Evolutionary conservation across 2,113 vertebrate genomes (phyloP), one percentile per base, ranked within the genome.

Genomic region (Progne subis): DNA sequence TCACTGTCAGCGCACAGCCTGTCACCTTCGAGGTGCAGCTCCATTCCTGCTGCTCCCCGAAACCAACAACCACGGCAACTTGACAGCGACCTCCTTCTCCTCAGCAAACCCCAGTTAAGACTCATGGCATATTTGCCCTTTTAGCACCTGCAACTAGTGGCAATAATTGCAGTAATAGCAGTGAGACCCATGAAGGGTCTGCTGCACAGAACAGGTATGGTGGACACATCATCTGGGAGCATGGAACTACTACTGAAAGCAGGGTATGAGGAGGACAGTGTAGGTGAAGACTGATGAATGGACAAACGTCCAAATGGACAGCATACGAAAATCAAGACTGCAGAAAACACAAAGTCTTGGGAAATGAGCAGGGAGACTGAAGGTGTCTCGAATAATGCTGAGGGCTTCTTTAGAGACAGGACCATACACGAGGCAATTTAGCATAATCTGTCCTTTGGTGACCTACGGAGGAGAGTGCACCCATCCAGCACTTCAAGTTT

Each of bases 1-100:
- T 47, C 34, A n/a, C 29, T 0, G 0, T 17, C 32, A 69, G 23
- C 0, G 0, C 28, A 16, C 29, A 55, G 49, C 17, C 50, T 21
- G 28, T 12, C 57, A 59, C 23, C 57, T 6, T 55, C 34, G 19
- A 1, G 8, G 52, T 37, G 19, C 32, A 67, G 52, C 39, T n/a
- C 39, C 2, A 0, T n/a, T 82, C 28, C 52, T 60, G 20, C 37
- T 61, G 41, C 41, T 57, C n/a, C 46, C 78, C 72, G 44, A 68
- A 37, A 41, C 29, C 4, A 63, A 32, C 18, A 50, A 21, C 11
- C 59, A 69, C 31, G 23, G 34, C 39, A 59, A 8, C 10, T 3
- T 19, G 5, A 32, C 23, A 46, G 18, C 13, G 31, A 75, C 7
- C 34, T 67, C 14, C 37, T 37, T 87, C 43, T 84, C n/a, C 37